Conservation (phyloP, 2,888 invertebrate genomes). For the Drosophila diplacantha region DNA sequence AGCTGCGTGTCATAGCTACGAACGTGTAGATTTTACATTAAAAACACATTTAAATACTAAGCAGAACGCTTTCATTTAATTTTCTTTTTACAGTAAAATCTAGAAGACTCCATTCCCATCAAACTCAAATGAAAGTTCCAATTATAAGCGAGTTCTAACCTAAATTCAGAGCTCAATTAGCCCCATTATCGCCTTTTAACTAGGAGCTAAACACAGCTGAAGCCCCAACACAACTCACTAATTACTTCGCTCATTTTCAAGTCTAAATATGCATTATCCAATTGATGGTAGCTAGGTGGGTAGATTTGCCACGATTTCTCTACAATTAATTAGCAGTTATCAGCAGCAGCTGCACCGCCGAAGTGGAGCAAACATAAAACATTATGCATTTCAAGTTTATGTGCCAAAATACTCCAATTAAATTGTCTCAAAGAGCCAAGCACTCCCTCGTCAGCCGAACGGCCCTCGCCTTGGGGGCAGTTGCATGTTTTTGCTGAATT, state of each 20-base stretch:
- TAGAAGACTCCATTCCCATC: not conserved
- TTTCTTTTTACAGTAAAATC: not conserved
- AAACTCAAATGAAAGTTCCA: not conserved
- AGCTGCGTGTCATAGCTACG: not conserved
- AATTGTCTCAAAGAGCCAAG: constrained; percentile 48
- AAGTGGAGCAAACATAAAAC: constrained; percentile 29
- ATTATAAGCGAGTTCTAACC: not conserved
- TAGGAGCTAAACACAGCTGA: not conserved
- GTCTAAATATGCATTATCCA: not conserved
- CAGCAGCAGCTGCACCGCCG: constrained; percentile 23
- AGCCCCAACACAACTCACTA: not conserved
- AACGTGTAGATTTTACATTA: not conserved
- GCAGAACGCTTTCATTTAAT: not conserved
- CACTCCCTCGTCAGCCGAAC: constrained; percentile 7
- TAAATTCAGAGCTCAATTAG: not conserved
- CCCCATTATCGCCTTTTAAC: not conserved
- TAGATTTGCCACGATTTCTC: constrained; percentile 14
- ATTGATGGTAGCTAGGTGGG: not conserved
- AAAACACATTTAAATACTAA: not conserved
- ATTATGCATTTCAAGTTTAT: constrained; percentile 65
- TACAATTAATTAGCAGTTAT: constrained; percentile 31
- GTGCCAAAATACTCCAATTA: constrained; percentile 56
- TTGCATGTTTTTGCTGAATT: constrained; percentile 71
- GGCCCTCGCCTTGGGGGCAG: constrained; percentile 32
- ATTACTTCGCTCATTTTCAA: constrained; percentile 7